Conservation (phyloP, 1,140 invertebrate genomes). For the Drosophila busckii region DNA sequence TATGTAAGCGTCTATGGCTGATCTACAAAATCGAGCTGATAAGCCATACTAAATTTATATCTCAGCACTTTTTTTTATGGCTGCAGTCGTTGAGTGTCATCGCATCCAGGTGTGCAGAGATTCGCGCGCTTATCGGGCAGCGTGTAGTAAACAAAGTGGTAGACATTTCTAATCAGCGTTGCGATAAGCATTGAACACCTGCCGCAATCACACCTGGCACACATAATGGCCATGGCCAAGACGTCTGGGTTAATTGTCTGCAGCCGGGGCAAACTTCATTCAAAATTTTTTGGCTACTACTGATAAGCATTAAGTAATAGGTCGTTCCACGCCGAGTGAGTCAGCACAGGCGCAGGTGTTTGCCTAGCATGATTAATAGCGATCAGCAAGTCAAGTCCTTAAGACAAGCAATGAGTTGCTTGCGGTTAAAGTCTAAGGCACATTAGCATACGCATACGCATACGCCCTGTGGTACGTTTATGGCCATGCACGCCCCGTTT, state of each 20-base stretch:
- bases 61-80: too few relatives aligned
- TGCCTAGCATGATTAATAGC: constrained; percentile 10
- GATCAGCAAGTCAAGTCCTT: too few relatives aligned
- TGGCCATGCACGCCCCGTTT: constrained; percentile 53
- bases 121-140: too few relatives aligned
- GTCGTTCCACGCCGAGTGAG: constrained; percentile 25
- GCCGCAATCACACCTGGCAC: constrained; percentile 24
- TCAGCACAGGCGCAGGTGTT: constrained; percentile 48
- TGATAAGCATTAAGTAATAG: constrained; percentile 24
- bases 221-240: neutral
- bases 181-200: constrained; percentile 50
- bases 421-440: too few relatives aligned
- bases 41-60: too few relatives aligned
- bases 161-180: constrained; percentile 14
- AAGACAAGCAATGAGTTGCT: too few relatives aligned
- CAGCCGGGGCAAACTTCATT: constrained; percentile 30
- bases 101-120: neutral
- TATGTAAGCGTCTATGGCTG: neutral
- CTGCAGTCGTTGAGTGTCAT: too few relatives aligned
- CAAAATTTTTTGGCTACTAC: constrained; percentile 20
- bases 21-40: too few relatives aligned
- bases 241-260: neutral
- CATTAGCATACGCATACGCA: too few relatives aligned
- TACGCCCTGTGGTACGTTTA: constrained; percentile 1
- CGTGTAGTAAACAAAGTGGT: constrained; percentile 18